Evolutionary conservation across 2,113 vertebrate species (phyloP), one percentile per base, ranked within the genome.

Genomic region (Perca flavescens): DNA sequence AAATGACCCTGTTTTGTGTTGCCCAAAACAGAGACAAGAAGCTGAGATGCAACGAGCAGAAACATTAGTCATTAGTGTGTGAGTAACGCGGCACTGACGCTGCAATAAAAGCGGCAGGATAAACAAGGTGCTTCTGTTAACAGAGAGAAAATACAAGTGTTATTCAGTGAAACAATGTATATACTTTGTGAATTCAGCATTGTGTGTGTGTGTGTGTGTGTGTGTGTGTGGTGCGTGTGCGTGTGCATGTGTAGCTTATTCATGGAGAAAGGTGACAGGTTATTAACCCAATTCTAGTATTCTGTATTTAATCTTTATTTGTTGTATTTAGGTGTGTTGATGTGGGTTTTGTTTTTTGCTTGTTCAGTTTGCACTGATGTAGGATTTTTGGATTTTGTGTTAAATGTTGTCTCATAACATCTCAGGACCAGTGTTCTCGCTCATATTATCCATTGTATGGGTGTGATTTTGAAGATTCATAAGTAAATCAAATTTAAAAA

Each of bases 121-220:
- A 61, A 76, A 84, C 65, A 85, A 64, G 53, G 71, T 77, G 57
- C 56, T 79, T 79, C 77, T 63, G 52, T 46, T 43, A 54, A 77
- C 64, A 72, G 68, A 6, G 72, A 70, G 53, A 56, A 9, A 65
- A 56, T 53, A 72, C 49, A 43, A 66, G 62, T 56, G 63, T 52
- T 74, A 54, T 13, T 13, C 54, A 34, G 34, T 5, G 34, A 34
- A 34, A 34, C 34, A 34, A 34, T 34, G 34, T 34, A 34, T 34
- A 6, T 34, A 34, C 34, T 34, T 34, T 34, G 34, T 34, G 34
- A 34, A 34, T 34, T 34, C 34, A 34, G 34, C 34, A 34, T 34
- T 34, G 34, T 6, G 34, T 34, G 4, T 6, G 43, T 14, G 15
- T 22, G 52, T 10, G 3, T 19, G 10, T 34, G 34, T 6, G 31